phyloP scores from a whole-genome alignment of 2,113 vertebrate species.

The Maccullochella peelii region DNA sequence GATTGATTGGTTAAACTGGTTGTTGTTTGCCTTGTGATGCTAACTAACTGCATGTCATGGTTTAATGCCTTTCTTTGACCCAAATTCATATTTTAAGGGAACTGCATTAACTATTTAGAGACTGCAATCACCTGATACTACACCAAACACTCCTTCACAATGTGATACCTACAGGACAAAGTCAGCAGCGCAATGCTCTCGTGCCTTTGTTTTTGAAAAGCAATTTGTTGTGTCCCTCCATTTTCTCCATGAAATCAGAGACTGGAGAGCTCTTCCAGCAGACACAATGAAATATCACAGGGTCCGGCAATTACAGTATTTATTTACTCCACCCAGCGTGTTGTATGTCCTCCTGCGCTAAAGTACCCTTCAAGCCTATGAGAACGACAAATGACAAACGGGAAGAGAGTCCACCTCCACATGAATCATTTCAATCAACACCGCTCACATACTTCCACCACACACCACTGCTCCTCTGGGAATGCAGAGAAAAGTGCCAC shows the following conservation, averaged over 20 bases:
- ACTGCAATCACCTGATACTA: constrained; percentile 48
- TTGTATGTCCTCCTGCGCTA: constrained; percentile 14
- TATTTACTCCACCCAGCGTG: constrained; percentile 20
- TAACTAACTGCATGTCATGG: not conserved
- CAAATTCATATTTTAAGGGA: constrained; percentile 19
- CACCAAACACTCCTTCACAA: constrained; percentile 17
- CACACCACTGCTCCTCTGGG: not conserved
- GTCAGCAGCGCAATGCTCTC: not conserved
- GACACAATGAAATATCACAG: constrained; percentile 38
- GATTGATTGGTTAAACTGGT: not conserved
- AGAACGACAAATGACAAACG: constrained; percentile 9
- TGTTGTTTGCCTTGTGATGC: not conserved
- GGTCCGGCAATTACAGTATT: constrained; percentile 8
- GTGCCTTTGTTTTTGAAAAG: constrained; percentile 36
- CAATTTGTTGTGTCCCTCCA: constrained; percentile 6
- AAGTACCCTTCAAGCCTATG: constrained; percentile 4
- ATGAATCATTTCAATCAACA: constrained; percentile 40
- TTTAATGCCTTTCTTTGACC: constrained; percentile 18
- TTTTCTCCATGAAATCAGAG: constrained; percentile 49
- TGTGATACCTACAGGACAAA: constrained; percentile 43
- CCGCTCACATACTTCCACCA: not conserved
- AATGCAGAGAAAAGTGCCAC: not conserved
- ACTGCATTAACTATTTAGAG: constrained; percentile 60
- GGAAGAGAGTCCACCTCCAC: constrained; percentile 28
- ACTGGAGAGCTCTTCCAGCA: constrained; percentile 11